Conservation (phyloP, 2,797 vertebrate species). For the Natrix natrix region DNA sequence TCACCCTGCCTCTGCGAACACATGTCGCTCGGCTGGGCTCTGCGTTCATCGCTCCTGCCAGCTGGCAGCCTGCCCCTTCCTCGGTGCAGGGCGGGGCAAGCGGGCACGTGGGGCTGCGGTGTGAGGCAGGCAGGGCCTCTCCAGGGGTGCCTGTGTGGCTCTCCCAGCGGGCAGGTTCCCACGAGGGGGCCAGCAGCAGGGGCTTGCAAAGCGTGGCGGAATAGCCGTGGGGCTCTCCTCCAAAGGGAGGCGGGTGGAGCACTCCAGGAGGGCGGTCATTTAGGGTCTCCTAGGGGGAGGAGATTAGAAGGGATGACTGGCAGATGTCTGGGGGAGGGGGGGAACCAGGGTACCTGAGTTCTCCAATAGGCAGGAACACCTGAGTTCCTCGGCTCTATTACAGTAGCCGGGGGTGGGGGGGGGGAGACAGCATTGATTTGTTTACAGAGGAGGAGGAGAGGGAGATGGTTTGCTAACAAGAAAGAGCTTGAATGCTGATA, state of each 20-base stretch:
- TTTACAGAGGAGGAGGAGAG: no score
- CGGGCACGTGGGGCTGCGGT: slow-evolving; percentile 30
- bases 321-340: neutral
- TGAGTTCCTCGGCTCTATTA: neutral
- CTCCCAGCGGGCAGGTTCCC: neutral
- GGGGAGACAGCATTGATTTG: neutral
- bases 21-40: slow-evolving; percentile 40
- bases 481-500: neutral
- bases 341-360: neutral
- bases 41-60: slow-evolving; percentile 46
- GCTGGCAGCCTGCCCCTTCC: slow-evolving; percentile 21
- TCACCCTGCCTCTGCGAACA: slow-evolving; percentile 22
- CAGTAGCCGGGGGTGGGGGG: neutral
- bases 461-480: neutral
- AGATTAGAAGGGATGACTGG: neutral
- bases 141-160: neutral
- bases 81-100: slow-evolving; percentile 52
- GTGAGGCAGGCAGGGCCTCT: neutral
- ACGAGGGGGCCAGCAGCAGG: neutral
- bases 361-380: neutral
- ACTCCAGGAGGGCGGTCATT: no score
- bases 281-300: neutral
- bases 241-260: neutral
- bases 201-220: neutral
- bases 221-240: neutral